Evolutionary conservation across 2,113 vertebrate genomes (phyloP), one percentile per base, ranked within the genome.

Genomic region (Dryoscopus gambensis): DNA sequence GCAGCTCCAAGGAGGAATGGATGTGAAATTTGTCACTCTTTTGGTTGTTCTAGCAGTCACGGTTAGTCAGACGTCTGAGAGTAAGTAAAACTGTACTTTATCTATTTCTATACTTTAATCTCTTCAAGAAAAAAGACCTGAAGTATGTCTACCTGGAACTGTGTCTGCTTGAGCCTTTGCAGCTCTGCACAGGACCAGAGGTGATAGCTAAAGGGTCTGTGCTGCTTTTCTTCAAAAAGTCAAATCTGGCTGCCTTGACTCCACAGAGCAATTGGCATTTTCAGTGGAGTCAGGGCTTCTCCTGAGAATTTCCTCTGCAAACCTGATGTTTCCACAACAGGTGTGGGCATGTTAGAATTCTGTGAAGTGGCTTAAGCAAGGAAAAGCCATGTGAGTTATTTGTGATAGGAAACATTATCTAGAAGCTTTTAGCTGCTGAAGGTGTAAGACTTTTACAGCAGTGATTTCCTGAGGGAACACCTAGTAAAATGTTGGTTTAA

Each of bases 1-100:
- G 2, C 31, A 3, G 65, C 62, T 46, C 68, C 56, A 21, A 11
- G 84, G 50, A 84, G 83, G 40, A 83, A 98, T 98, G 98, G 93
- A 85, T 84, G 62, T 73, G 27, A 78, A 59, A 10, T 33, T 94
- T 57, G 57, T 97, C 12, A 30, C 73, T 5, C 35, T 96, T 22
- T 0, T 96, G 62, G 83, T 83, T 88, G 11, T 96, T 67, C 91
- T 97, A 57, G 78, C 95, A 42, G 88, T 96, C 8, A 19, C 19
- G 0, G 55, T 95, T 71, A 62, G 93, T 89, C 94, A 7, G 16
- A 60, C 90, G 0, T 97, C 96, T 6, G 92, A 97, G 62, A 98
- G 98, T 98, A 96, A 98, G 98, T 97, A 69, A 23, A 57, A 33
- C 2, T 59, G 33, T 39, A 25, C 39, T 71, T 78, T 57, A 37